Evolutionary conservation across 2,113 vertebrate genomes (phyloP).

Genomic region (Prochilodus magdalenae): DNA sequence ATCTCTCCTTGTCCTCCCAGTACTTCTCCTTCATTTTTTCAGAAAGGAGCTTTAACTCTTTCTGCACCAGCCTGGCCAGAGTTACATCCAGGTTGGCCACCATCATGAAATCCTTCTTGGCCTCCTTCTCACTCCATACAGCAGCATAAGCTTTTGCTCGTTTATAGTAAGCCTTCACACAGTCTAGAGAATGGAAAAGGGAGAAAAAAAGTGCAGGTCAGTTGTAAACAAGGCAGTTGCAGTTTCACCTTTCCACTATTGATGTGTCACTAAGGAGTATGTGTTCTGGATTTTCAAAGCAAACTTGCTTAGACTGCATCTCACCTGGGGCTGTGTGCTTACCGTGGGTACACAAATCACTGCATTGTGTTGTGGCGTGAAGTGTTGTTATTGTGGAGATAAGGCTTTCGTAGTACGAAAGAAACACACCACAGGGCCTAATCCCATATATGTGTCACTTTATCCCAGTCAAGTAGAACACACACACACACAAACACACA

Average conservation of each 20-base stretch:
- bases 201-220: background rate
- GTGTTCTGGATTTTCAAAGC: background rate
- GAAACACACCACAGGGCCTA: slow-evolving; percentile 8
- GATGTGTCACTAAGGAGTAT: background rate
- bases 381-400: background rate
- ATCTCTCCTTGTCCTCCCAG: slow-evolving; percentile 82
- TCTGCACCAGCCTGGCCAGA: slow-evolving; percentile 71
- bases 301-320: slow-evolving; percentile 3
- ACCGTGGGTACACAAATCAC: background rate
- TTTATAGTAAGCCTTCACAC: slow-evolving; percentile 87
- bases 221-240: background rate
- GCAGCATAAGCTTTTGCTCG: slow-evolving; percentile 84
- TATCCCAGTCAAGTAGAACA: slow-evolving; percentile 15
- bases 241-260: background rate
- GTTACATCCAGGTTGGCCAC: slow-evolving; percentile 78
- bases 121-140: slow-evolving; percentile 84
- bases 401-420: background rate
- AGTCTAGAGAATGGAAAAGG: slow-evolving; percentile 70
- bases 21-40: slow-evolving; percentile 85
- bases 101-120: slow-evolving; percentile 75
- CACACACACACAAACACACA: slow-evolving; percentile 11
- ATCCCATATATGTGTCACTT: slow-evolving; percentile 10
- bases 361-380: background rate
- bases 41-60: slow-evolving; percentile 77
- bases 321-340: background rate